Evolutionary conservation across 2,888 invertebrate species (phyloP).

Genomic region (Halictus quadricinctus): DNA sequence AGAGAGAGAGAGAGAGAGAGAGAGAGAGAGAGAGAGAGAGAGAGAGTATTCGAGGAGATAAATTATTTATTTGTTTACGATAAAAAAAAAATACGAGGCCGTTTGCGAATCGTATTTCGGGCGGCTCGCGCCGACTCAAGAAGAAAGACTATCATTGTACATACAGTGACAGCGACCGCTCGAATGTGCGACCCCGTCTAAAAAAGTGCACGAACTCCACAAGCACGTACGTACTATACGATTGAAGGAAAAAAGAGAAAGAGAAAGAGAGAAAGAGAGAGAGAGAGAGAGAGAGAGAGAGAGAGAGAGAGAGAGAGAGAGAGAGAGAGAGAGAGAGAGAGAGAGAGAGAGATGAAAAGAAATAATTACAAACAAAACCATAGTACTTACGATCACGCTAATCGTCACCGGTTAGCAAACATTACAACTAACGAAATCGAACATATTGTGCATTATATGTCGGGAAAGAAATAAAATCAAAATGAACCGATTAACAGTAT

Average conservation of each 20-base stretch:
- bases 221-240: conserved; percentile 65
- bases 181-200: conserved; percentile 63
- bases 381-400: conserved; percentile 61
- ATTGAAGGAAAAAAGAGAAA: conserved; percentile 24
- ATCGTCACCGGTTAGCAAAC: conserved; percentile 52
- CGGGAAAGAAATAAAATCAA: conserved; percentile 77
- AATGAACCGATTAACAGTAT: conserved; percentile 69
- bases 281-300: not conserved
- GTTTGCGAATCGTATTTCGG: conserved; percentile 62
- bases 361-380: conserved; percentile 41
- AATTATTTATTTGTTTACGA: conserved; percentile 72
- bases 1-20: conserved; percentile 29
- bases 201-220: conserved; percentile 58
- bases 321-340: not conserved
- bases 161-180: conserved; percentile 53
- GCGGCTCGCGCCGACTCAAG: conserved; percentile 48
- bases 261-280: not conserved
- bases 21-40: too few relatives aligned
- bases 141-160: conserved; percentile 58
- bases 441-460: conserved; percentile 75
- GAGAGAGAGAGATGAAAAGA: not conserved
- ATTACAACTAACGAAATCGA: conserved; percentile 65
- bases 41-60: conserved; percentile 69
- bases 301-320: not conserved
- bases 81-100: conserved; percentile 58